Base-by-base conservation (phyloP, 2,797 vertebrate species). In the Schizopygopsis pylzovi region DNA sequence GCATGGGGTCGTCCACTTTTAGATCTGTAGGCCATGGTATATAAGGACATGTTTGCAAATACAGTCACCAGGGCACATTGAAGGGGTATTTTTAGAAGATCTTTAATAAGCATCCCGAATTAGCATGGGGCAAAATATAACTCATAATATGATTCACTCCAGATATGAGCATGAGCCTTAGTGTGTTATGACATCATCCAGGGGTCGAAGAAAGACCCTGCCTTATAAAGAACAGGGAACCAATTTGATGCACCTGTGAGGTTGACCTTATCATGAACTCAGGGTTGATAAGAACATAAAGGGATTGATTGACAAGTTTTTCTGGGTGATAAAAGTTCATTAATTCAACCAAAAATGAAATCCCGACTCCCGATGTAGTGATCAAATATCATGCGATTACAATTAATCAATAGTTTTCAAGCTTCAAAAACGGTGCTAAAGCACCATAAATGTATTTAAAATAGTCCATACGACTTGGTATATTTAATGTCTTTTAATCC, bases 11-110 rank as follows among this genome's bases (percentile, higher is more conserved):
- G 63, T 71, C 81, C 81, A 82, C 84, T 86, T 89, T 85, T 88
- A 87, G 84, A 72, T 13, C 39, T 54, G 70, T 18, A 18, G 47
- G 43, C 68, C 9, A 11, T 68, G 72, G 84, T 87, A 78, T 85
- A 87, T 87, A 89, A 87, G 87, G 85, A 79, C 85, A 90, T 89
- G 87, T 89, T 88, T 79, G 88, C 85, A 87, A 89, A 89, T 82
- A 88, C 82, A 79, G 41, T 79, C 28, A 61, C 28, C 82, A 76
- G 76, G 61, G 43, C 28, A 81, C 83, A 68, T 33, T 52, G 45
- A 39, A 22, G 59, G 6, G 81, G 1, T 90, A 88, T 86, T 82
- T 90, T 86, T 87, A 87, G 86, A 54, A 84, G 63, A 63, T 72
- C 80, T 81, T 56, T 82, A 86, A 86, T 82, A 41, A 76, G 78